phyloP scores from a whole-genome alignment of 2,888 invertebrate species.

The Crepidodera aurea region DNA sequence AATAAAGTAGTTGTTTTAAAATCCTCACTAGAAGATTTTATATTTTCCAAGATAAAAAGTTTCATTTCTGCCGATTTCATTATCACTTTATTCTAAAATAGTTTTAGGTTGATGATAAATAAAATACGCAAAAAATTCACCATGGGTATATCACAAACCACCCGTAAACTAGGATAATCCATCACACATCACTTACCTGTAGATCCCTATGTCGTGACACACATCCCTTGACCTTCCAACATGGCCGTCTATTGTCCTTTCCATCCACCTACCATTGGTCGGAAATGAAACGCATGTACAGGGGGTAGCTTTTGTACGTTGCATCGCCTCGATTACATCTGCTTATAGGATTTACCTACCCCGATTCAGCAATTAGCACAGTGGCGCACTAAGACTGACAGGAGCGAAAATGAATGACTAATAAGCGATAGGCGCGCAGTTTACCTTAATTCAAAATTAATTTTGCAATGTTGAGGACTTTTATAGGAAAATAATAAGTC shows the following conservation, averaged over 20 bases:
- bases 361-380: background rate
- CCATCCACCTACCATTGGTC: constrained; percentile 41
- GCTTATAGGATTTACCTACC: constrained; percentile 22
- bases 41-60: no score
- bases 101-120: no score
- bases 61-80: no score
- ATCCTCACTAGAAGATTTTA: no score
- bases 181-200: constrained; percentile 17
- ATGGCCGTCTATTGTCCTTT: constrained; percentile 42
- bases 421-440: no score
- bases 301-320: constrained; percentile 30
- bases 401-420: no score
- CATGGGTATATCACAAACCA: background rate
- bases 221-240: constrained; percentile 36
- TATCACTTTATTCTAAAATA: no score
- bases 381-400: background rate
- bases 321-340: constrained; percentile 26
- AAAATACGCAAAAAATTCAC: no score
- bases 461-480: no score
- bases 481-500: no score
- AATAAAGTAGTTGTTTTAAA: no score
- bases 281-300: constrained; percentile 26
- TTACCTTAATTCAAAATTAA: no score
- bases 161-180: background rate
- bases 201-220: constrained; percentile 22